Conservation (phyloP, 2,113 vertebrate genomes). For the Nyctibius bracteatus region DNA sequence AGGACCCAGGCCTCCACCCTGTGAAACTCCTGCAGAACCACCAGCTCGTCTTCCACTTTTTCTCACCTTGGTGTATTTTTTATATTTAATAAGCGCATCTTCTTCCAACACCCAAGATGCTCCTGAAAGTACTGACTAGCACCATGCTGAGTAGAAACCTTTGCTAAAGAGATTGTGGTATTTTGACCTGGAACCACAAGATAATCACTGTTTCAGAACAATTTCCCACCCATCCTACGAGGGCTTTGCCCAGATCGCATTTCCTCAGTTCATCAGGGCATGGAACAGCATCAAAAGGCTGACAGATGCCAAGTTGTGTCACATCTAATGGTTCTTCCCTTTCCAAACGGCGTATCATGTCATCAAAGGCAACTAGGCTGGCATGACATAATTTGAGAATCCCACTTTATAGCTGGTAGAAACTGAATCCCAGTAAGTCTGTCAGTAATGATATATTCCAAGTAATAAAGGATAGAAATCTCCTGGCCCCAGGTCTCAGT, state of each 20-base stretch:
- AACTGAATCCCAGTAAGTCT: background rate
- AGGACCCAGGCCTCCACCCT: background rate
- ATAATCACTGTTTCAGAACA: background rate
- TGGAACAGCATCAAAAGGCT: conserved; percentile 37
- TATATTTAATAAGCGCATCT: background rate
- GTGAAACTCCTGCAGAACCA: background rate
- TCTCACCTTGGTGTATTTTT: background rate
- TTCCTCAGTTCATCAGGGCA: conserved; percentile 17
- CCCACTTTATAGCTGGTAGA: conserved; percentile 12
- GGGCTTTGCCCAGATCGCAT: background rate
- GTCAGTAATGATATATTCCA: background rate
- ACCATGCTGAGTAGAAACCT: background rate
- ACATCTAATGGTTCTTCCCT: conserved; percentile 23
- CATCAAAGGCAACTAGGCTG: conserved; percentile 30
- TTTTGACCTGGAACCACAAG: background rate
- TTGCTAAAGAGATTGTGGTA: background rate
- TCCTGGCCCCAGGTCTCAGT: background rate
- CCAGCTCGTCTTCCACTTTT: background rate
- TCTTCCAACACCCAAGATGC: background rate
- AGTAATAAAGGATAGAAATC: background rate
- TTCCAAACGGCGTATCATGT: background rate
- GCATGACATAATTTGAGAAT: conserved; percentile 23
- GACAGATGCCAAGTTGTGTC: background rate
- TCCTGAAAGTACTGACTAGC: background rate
- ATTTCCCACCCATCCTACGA: conserved; percentile 6